Conservation (phyloP, 2,113 vertebrate genomes). For the Mastomys natalensis region DNA sequence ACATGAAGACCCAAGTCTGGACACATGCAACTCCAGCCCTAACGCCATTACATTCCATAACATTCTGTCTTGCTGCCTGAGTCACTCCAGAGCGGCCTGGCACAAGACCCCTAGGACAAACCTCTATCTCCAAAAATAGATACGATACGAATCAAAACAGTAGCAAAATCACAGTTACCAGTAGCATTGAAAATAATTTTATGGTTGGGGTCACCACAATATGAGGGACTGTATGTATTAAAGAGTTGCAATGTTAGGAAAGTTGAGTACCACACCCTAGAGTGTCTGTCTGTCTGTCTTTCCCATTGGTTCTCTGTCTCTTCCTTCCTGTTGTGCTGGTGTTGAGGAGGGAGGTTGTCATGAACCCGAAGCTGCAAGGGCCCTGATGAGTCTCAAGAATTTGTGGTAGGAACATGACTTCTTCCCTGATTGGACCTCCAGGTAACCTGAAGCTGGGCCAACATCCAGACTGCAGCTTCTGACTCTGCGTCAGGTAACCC, state of each 20-base stretch:
- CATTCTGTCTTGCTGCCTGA: background rate
- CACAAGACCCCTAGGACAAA: background rate
- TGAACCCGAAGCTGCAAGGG: background rate
- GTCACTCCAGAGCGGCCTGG: background rate
- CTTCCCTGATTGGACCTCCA: background rate
- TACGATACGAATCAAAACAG: background rate
- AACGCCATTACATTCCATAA: background rate
- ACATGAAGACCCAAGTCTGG: background rate
- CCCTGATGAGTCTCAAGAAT: too few relatives aligned
- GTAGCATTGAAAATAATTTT: background rate
- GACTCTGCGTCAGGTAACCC: background rate
- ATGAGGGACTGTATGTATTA: background rate
- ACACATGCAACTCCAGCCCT: background rate
- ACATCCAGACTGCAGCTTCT: background rate
- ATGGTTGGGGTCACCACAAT: background rate
- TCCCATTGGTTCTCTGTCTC: background rate
- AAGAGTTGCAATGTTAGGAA: background rate
- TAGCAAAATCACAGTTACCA: background rate
- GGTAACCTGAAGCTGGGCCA: background rate
- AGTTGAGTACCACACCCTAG: background rate
- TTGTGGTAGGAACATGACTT: background rate
- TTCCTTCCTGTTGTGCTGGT: background rate
- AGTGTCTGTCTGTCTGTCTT: background rate
- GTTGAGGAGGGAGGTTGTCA: background rate
- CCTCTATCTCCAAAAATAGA: background rate